These are phyloP conservation scores for Furcifer pardalis DNA, from an alignment of 2,797 vertebrate genomes.

Conservation along the genomic window DNA sequence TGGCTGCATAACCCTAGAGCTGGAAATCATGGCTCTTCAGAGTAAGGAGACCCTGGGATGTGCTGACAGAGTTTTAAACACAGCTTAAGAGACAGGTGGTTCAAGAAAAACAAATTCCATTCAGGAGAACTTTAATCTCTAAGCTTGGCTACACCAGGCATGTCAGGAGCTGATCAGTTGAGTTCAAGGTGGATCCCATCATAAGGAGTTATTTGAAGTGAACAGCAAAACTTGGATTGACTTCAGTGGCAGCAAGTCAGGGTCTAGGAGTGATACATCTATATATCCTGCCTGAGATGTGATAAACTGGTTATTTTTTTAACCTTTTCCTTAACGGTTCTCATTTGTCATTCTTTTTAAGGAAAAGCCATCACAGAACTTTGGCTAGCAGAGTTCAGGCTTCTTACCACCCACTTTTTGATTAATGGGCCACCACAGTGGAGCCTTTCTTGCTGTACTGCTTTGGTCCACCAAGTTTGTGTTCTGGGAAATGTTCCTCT, in stretches of 20 bases:
- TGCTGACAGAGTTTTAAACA: slow-evolving; percentile 35
- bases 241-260: slow-evolving; percentile 4
- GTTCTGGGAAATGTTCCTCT: slow-evolving; percentile 57
- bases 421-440: slow-evolving; percentile 46
- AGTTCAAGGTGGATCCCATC: slow-evolving; percentile 1
- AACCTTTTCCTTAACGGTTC: slow-evolving; percentile 43
- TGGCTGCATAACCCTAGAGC: background rate
- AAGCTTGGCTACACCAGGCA: background rate
- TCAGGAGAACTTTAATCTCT: background rate
- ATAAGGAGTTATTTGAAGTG: slow-evolving; percentile 14
- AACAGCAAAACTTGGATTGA: background rate
- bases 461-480: slow-evolving; percentile 39
- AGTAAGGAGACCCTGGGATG: slow-evolving; percentile 4
- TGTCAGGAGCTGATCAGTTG: background rate
- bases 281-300: slow-evolving; percentile 26
- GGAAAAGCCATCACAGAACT: slow-evolving; percentile 43
- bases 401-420: slow-evolving; percentile 52
- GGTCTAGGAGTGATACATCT: background rate
- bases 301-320: slow-evolving; percentile 46
- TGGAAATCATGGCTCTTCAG: background rate
- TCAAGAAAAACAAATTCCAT: background rate
- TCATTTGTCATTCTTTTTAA: slow-evolving; percentile 39
- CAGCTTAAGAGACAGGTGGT: slow-evolving; percentile 6
- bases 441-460: slow-evolving; percentile 49
- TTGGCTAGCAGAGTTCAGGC: slow-evolving; percentile 43